These are phyloP conservation scores for Limnodromus scolopaceus DNA, from an alignment of 2,797 vertebrate species.

Conservation along the genomic window DNA sequence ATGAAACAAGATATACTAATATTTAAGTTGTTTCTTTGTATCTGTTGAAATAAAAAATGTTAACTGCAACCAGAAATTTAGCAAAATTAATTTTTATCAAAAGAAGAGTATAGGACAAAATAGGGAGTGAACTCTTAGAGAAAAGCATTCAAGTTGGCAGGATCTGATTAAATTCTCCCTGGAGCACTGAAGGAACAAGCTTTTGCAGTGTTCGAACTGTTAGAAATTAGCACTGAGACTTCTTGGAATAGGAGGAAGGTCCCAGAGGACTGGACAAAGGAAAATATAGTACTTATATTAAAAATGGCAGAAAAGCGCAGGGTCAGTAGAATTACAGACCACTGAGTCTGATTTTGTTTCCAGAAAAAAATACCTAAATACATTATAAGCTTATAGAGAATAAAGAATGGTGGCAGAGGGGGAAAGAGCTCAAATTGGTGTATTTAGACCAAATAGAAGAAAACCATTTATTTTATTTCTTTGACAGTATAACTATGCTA, in stretches of 20 bases:
- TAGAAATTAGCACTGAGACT: neutral
- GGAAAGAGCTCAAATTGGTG: neutral
- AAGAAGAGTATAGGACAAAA: neutral
- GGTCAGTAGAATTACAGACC: neutral
- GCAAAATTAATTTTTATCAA: neutral
- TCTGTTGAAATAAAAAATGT: neutral
- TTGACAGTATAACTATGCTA: neutral
- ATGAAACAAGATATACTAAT: neutral
- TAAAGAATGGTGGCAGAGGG: rapidly evolving
- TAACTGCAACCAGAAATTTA: neutral
- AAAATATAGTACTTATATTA: neutral
- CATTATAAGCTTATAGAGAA: neutral
- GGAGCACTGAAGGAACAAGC: neutral
- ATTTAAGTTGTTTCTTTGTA: neutral
- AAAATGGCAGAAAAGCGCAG: neutral
- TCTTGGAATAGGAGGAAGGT: neutral
- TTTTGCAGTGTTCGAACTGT: neutral
- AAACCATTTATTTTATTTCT: neutral
- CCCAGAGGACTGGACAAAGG: neutral
- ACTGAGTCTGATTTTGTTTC: neutral
- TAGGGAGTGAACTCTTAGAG: neutral
- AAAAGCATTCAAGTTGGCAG: neutral
- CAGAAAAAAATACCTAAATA: neutral
- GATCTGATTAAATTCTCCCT: neutral
- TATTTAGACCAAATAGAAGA: neutral